Conservation (phyloP, 2,797 vertebrate species). For the Anomalospiza imberbis region DNA sequence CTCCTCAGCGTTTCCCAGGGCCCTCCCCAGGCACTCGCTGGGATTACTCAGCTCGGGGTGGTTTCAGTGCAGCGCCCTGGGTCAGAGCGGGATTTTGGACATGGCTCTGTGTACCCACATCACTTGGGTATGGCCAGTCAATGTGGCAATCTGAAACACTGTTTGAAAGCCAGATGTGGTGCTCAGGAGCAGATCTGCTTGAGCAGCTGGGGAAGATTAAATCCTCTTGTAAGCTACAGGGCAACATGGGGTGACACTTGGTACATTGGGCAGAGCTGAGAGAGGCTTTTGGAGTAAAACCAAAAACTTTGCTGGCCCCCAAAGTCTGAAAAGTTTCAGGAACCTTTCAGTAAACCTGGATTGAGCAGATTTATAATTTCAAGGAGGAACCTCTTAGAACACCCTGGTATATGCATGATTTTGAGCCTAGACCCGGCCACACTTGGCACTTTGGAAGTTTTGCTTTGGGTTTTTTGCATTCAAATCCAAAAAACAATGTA, state of each 20-base stretch:
- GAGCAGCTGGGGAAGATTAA: background rate
- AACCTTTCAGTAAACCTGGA: conserved; percentile 27
- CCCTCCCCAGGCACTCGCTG: rapidly evolving
- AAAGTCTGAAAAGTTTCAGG: conserved; percentile 4
- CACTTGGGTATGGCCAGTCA: background rate
- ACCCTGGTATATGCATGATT: background rate
- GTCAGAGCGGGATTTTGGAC: background rate
- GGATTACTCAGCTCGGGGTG: background rate
- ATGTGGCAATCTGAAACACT: background rate
- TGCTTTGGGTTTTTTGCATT: conserved; percentile 47
- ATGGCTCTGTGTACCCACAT: background rate
- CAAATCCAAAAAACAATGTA: conserved; percentile 55
- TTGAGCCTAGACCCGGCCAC: background rate
- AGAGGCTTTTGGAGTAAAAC: conserved; percentile 3
- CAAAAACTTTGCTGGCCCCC: background rate
- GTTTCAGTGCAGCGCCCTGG: no score
- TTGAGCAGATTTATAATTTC: background rate
- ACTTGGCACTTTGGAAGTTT: conserved; percentile 18
- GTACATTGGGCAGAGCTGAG: background rate
- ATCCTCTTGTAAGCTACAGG: background rate
- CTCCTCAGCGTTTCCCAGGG: background rate
- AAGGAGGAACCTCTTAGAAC: background rate
- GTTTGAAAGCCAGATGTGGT: background rate
- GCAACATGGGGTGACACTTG: background rate
- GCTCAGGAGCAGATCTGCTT: background rate